Evolutionary conservation across 2,113 vertebrate genomes (phyloP), one percentile per base, ranked within the genome.

Genomic region (Formicarius rufipectus): DNA sequence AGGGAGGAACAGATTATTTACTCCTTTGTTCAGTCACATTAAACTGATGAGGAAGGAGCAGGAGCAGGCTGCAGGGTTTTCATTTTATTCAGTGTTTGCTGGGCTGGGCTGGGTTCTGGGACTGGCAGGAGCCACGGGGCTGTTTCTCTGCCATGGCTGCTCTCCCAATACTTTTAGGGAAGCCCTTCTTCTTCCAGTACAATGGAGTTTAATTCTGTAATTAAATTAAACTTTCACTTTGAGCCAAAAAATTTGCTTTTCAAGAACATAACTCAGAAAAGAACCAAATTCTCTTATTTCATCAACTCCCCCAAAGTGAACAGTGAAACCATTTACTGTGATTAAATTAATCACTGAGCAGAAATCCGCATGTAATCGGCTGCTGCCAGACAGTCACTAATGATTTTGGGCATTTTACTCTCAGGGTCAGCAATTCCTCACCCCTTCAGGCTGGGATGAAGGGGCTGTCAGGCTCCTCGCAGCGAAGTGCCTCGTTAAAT

Each of bases 291-390:
- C 52, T 55, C 76, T 44, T 62, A 16, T 67, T 88, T 71, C 64
- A 72, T 84, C 64, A 62, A 9, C 63, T 92, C 30, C 60, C 55
- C 58, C 69, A 39, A 79, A 89, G 84, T 52, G 89, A 92, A 3
- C 13, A 37, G 62, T 5, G 12, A 73, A 90, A 16, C 44, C 80
- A 24, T 80, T 92, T 31, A 33, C 78, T 7, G 63, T 5, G 50
- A 85, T 88, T 71, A 87, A 87, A 81, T 92, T 85, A 79, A 89
- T 91, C 84, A 30, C 68, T 3, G 33, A 87, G 84, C 79, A 94
- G 86, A 42, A 91, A 77, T 74, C 4, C 66, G 47, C 1, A 3
- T 60, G 76, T 80, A 74, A 91, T 67, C 22, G 18, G 59, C 76
- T 66, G 66, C 71, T 28, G 25, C 82, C 74, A 74, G 68, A 79